Conservation (phyloP, 2,888 invertebrate species). For the Linyphia triangularis region DNA sequence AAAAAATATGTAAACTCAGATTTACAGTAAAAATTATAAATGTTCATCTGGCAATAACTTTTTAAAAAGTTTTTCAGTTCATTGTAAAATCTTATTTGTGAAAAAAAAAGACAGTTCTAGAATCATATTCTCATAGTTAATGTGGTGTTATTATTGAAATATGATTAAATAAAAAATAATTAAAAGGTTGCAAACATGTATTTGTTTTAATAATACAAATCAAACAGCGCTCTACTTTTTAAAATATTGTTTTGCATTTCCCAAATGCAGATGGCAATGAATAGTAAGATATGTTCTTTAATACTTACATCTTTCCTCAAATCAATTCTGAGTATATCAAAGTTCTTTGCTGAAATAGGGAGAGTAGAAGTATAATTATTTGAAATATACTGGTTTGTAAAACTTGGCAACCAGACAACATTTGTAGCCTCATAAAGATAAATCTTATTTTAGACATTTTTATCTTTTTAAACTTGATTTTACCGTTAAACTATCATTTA, state of each 20-base stretch:
- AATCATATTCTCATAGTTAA: no score
- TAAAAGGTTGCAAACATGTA: no score
- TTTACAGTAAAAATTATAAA: no score
- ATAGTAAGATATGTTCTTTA: neutral
- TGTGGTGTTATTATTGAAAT: no score
- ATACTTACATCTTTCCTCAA: neutral
- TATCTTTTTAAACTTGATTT: neutral
- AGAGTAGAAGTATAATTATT: neutral
- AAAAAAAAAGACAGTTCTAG: no score
- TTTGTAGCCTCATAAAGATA: neutral
- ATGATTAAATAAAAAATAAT: no score
- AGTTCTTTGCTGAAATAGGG: neutral
- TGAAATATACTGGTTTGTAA: slow-evolving; percentile 3
- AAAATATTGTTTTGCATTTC: neutral
- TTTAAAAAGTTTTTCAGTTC: no score
- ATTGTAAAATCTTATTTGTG: no score
- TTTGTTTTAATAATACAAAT: neutral
- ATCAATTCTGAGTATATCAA: neutral
- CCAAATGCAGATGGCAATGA: neutral
- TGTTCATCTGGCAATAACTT: no score
- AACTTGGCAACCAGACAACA: neutral
- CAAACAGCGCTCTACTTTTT: neutral
- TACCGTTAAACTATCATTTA: neutral
- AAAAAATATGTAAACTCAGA: no score
- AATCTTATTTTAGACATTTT: neutral